Conservation (phyloP, 2,888 invertebrate genomes). For the Zonitis immaculata region DNA sequence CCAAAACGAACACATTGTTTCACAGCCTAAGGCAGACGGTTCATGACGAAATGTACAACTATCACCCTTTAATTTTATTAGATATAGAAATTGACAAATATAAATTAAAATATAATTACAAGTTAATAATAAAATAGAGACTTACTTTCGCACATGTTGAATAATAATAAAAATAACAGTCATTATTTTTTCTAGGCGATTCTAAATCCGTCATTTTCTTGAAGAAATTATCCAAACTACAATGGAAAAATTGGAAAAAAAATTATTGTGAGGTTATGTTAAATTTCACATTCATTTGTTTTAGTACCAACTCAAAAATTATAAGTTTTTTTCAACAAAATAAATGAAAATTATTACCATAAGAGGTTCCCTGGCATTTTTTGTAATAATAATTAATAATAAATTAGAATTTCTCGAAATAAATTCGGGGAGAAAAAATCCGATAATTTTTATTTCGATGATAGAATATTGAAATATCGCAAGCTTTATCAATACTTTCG, state of each 20-base stretch:
- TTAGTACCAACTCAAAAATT: not conserved
- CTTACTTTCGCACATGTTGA: slow-evolving; percentile 80
- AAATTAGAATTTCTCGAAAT: too few species aligned
- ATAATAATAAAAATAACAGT: slow-evolving; percentile 87
- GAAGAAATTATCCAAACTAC: slow-evolving; percentile 49
- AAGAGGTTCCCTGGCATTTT: slow-evolving; percentile 31
- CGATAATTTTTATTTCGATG: not conserved
- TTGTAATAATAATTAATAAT: too few species aligned
- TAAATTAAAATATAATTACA: not conserved
- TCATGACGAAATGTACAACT: slow-evolving; percentile 81
- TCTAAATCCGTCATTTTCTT: slow-evolving; percentile 56
- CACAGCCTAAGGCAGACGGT: slow-evolving; percentile 75
- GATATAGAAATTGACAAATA: slow-evolving; percentile 11
- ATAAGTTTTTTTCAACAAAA: not conserved
- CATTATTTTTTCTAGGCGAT: slow-evolving; percentile 71
- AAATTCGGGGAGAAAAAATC: not conserved
- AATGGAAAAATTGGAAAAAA: slow-evolving; percentile 25
- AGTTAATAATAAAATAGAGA: slow-evolving; percentile 7
- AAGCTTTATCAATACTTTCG: not conserved
- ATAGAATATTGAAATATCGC: not conserved
- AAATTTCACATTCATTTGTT: not conserved
- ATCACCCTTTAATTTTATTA: slow-evolving; percentile 59
- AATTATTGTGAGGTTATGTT: slow-evolving; percentile 32
- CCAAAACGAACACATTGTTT: slow-evolving; percentile 78
- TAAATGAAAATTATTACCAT: slow-evolving; percentile 24